A percentile compares a stretch with the other conserved stretches of the same genome.
These are phyloP conservation scores for Apis cerana DNA, from an alignment of 1,140 invertebrate genomes.

Conservation along the genomic window DNA sequence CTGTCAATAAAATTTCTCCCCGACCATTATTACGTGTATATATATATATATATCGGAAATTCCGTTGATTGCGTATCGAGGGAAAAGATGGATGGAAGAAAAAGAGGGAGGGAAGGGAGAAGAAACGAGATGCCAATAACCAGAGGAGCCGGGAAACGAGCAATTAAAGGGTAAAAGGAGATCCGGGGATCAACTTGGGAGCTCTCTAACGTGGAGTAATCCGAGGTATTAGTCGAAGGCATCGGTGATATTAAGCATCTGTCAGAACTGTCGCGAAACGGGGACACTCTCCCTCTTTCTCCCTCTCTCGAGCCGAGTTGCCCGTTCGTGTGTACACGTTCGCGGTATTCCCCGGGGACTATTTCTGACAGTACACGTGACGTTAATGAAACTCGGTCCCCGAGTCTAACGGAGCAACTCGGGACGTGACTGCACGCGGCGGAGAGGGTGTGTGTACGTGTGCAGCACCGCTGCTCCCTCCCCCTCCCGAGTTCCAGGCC, in stretches of 20 bases:
- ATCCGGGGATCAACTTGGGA: background rate
- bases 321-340: constrained; percentile 25
- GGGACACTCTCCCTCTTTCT: background rate
- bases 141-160: background rate
- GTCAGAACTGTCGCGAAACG: constrained; percentile 48
- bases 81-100: background rate
- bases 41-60: background rate
- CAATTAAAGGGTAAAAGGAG: background rate
- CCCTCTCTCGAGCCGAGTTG: too few relatives aligned
- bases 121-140: background rate
- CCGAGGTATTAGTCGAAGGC: constrained; percentile 36
- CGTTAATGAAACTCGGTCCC: constrained; percentile 63
- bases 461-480: background rate
- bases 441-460: constrained; percentile 13
- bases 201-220: constrained; percentile 16
- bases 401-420: constrained; percentile 46
- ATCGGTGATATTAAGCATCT: constrained; percentile 47
- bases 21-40: background rate
- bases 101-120: fast-evolving
- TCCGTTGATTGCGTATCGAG: background rate
- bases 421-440: constrained; percentile 41
- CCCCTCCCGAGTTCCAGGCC: constrained; percentile 11
- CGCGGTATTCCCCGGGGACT: constrained; percentile 39
- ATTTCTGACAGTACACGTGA: constrained; percentile 61
- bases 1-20: constrained; percentile 6